Conservation (phyloP, 2,888 invertebrate genomes). For the Ischnura elegans region DNA sequence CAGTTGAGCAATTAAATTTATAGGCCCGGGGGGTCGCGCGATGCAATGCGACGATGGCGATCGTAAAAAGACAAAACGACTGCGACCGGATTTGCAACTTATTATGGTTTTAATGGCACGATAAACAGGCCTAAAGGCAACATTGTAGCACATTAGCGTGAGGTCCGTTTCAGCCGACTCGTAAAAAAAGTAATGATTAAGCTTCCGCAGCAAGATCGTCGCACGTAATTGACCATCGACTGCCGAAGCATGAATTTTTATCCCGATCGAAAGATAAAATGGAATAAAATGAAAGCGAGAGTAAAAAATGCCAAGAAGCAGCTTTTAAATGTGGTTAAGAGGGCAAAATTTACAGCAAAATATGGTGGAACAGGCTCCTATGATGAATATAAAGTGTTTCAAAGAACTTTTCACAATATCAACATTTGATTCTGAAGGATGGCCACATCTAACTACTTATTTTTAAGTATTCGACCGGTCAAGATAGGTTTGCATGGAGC, state of each 20-base stretch:
- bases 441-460: no score
- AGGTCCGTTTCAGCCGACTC: not conserved
- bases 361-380: no score
- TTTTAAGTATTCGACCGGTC: no score
- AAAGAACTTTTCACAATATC: no score
- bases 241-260: not conserved
- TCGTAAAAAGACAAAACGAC: not conserved
- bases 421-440: no score
- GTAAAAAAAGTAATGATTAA: not conserved
- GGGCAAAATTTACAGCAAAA: no score
- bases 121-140: not conserved
- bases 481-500: no score
- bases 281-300: no score
- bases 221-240: not conserved
- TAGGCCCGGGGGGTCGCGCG: not conserved
- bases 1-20: not conserved
- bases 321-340: no score
- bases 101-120: not conserved
- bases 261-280: not conserved
- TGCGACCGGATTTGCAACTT: not conserved
- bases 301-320: no score
- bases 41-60: not conserved
- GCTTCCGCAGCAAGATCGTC: not conserved
- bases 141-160: not conserved
- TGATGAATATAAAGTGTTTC: no score